A percentile compares a stretch with the other conserved stretches of the same genome.
phyloP scores from a whole-genome alignment of 2,113 vertebrate species.

The Herpetotheres cachinnans region DNA sequence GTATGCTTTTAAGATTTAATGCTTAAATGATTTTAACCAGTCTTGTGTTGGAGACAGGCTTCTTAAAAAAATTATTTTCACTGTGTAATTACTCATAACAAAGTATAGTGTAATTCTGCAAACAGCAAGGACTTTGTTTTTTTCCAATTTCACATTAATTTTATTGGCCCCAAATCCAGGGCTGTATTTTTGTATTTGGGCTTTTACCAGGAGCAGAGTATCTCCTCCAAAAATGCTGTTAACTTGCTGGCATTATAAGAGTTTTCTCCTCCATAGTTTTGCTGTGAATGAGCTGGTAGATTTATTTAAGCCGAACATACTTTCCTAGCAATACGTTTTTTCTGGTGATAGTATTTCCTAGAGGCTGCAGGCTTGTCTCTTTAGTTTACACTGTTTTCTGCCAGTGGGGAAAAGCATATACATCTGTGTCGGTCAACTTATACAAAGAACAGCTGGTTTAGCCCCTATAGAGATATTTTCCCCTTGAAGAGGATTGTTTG shows the following conservation, averaged over 20 bases:
- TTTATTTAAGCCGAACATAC: neutral
- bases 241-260: neutral
- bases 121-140: neutral
- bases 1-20: neutral
- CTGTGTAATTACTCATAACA: neutral
- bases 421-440: neutral
- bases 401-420: neutral
- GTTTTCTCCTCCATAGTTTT: neutral
- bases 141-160: neutral
- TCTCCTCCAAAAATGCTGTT: neutral
- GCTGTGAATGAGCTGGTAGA: neutral
- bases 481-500: conserved; percentile 27
- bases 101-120: neutral
- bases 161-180: neutral
- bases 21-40: neutral
- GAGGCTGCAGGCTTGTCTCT: neutral
- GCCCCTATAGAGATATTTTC: conserved; percentile 4
- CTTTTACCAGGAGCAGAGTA: neutral
- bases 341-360: neutral
- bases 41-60: neutral
- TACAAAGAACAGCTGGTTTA: conserved; percentile 29
- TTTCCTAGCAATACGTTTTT: neutral
- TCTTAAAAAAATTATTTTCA: neutral
- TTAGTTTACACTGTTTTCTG: neutral
- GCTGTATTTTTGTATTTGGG: neutral